These are phyloP conservation scores for Apostichopus leukothele DNA, from an alignment of 53 echinoderm and acorn worm genomes.

Conservation along the genomic window DNA sequence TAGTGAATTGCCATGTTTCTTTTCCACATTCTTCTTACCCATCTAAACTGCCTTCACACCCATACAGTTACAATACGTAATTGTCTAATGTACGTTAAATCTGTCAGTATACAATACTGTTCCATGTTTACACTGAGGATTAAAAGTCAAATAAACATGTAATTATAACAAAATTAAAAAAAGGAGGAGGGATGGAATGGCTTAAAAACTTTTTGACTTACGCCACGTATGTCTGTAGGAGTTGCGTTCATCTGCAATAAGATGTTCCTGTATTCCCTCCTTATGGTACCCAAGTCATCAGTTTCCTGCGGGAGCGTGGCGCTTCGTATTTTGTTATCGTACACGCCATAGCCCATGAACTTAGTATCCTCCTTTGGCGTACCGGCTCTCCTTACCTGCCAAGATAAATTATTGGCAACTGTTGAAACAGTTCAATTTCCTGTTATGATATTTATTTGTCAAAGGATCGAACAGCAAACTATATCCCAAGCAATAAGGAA, in stretches of 20 bases:
- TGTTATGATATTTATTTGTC: neutral
- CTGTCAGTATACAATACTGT: too few species aligned
- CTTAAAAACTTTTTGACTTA: conserved; percentile 43
- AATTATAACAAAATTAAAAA: too few species aligned
- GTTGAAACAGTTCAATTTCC: neutral
- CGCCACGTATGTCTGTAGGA: conserved; percentile 87
- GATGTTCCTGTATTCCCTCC: conserved; percentile 64
- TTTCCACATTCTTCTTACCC: too few species aligned
- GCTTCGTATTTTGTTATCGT: conserved; percentile 78
- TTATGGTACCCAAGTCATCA: conserved; percentile 61
- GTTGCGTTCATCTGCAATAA: conserved; percentile 65
- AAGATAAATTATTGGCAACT: neutral
- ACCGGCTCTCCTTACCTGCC: conserved; percentile 69
- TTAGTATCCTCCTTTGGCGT: conserved; percentile 90
- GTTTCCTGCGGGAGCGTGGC: conserved; percentile 70
- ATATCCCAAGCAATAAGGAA: neutral
- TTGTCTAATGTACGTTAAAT: too few species aligned
- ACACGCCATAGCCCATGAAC: conserved; percentile 96
- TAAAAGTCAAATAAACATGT: too few species aligned
- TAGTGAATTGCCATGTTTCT: too few species aligned
- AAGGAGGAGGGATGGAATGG: neutral
- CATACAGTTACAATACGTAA: too few species aligned
- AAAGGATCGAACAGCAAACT: neutral
- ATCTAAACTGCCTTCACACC: too few species aligned
- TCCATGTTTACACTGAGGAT: too few species aligned